These are phyloP conservation scores for Ophion costatus DNA, from an alignment of 2,888 invertebrate genomes.

Conservation along the genomic window DNA sequence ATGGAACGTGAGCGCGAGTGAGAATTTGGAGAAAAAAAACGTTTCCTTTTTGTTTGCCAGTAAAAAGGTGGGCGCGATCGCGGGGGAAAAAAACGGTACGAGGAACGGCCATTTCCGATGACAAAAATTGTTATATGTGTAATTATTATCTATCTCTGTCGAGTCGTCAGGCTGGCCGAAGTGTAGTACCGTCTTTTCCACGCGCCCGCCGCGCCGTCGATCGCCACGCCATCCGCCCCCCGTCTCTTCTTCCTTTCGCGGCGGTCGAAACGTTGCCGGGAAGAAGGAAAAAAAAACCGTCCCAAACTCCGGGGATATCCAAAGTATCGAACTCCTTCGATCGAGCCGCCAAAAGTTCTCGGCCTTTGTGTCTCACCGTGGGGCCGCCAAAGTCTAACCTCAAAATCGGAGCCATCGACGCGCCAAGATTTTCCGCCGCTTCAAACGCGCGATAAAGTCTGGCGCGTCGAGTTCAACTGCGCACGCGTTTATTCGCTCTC, in stretches of 20 bases:
- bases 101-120: too few species aligned
- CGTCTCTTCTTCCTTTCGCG: not conserved
- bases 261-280: not conserved
- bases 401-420: slow-evolving; percentile 1
- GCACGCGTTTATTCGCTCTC: not conserved
- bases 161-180: not conserved
- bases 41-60: too few species aligned
- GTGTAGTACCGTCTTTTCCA: not conserved
- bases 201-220: not conserved
- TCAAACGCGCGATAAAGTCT: not conserved
- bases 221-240: not conserved
- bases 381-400: not conserved
- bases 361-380: not conserved
- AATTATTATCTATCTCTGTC: too few species aligned
- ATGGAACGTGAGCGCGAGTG: slow-evolving; percentile 38
- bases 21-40: not conserved
- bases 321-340: slow-evolving; percentile 9
- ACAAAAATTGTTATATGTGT: too few species aligned
- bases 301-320: not conserved
- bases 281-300: not conserved
- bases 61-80: too few species aligned
- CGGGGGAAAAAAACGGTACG: too few species aligned
- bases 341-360: not conserved
- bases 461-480: not conserved
- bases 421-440: not conserved